A percentile compares a stretch with the other conserved stretches of the same genome.
Conservation (phyloP, 2,797 vertebrate species). For the Glyptemys insculpta region DNA sequence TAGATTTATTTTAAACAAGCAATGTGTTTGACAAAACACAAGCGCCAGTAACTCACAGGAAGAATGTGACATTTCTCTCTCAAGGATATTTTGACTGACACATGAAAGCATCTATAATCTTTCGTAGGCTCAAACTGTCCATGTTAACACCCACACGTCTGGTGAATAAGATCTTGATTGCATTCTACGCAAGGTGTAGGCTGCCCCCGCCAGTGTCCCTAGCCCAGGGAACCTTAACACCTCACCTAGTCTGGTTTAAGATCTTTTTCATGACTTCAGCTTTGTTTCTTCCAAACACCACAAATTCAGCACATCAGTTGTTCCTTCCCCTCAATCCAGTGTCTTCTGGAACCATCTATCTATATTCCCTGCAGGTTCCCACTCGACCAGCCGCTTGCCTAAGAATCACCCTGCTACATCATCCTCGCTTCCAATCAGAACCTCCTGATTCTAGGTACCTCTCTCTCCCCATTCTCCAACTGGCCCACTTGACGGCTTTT, state of each 20-base stretch:
- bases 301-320: not conserved
- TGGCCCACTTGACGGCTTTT: not conserved
- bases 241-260: not conserved
- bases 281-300: constrained; percentile 30
- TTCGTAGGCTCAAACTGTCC: constrained; percentile 72
- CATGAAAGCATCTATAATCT: constrained; percentile 74
- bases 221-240: constrained; percentile 1
- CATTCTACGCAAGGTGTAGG: constrained; percentile 63
- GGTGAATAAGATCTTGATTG: constrained; percentile 58
- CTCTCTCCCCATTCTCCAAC: not conserved
- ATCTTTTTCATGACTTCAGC: constrained; percentile 16
- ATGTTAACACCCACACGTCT: constrained; percentile 70
- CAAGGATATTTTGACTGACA: constrained; percentile 76
- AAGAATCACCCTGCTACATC: not conserved
- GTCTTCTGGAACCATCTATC: not conserved
- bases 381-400: not conserved
- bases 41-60: constrained; percentile 66
- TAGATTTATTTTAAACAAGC: constrained; percentile 75
- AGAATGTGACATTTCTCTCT: constrained; percentile 76
- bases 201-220: constrained; percentile 29
- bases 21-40: constrained; percentile 68
- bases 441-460: not conserved
- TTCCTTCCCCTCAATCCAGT: not conserved
- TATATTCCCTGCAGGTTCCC: constrained; percentile 48
- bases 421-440: constrained; percentile 1